These are phyloP conservation scores for Crotophaga sulcirostris DNA, from an alignment of 2,113 vertebrate species.

Conservation along the genomic window DNA sequence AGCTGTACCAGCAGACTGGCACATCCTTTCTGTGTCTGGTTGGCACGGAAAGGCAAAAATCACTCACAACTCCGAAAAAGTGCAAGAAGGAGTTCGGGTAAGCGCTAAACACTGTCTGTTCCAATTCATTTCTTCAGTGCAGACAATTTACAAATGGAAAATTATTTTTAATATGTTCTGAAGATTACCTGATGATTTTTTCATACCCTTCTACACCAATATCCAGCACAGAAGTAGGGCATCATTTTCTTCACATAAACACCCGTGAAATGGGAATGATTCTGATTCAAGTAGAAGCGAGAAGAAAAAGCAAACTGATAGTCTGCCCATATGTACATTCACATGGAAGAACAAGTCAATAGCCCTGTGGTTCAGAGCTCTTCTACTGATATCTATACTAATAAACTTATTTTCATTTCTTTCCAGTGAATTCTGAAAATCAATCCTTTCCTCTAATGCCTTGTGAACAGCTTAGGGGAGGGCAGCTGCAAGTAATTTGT, in stretches of 20 bases:
- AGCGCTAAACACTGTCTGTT: neutral
- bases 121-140: neutral
- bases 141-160: neutral
- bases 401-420: conserved; percentile 18
- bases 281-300: neutral
- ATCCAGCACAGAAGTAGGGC: neutral
- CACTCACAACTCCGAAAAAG: neutral
- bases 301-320: neutral
- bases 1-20: neutral
- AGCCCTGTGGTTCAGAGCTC: neutral
- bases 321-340: neutral
- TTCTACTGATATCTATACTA: neutral
- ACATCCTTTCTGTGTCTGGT: neutral
- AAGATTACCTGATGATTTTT: neutral
- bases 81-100: neutral
- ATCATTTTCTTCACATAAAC: neutral
- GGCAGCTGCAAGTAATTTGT: neutral
- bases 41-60: neutral
- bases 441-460: neutral
- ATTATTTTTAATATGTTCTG: neutral
- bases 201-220: fast-evolving
- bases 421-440: conserved; percentile 12
- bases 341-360: neutral
- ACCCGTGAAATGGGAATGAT: neutral
- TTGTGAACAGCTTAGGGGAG: neutral